Evolutionary conservation across 1,140 invertebrate species (phyloP).

Genomic region (Eupristina koningsbergeri): DNA sequence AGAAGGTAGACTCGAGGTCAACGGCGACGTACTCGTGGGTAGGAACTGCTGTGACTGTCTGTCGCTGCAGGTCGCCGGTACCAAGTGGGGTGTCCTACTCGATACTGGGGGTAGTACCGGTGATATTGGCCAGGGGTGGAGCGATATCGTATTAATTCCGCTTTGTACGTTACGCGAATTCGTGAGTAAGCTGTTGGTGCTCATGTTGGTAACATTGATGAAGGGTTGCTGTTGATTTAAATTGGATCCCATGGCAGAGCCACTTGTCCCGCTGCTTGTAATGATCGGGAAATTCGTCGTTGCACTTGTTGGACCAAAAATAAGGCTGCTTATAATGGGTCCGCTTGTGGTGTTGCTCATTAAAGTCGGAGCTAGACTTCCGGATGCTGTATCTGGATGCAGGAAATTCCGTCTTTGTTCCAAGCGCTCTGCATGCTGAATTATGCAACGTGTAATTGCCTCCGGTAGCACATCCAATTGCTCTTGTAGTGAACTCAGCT

Average conservation of each 20-base stretch:
- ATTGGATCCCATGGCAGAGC: slow-evolving; percentile 60
- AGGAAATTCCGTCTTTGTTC: slow-evolving; percentile 87
- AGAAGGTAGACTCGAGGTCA: slow-evolving; percentile 56
- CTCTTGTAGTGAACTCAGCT: slow-evolving; percentile 84
- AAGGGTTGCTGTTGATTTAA: slow-evolving; percentile 45
- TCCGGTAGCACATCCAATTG: slow-evolving; percentile 88
- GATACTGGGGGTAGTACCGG: slow-evolving; percentile 81
- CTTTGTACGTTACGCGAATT: slow-evolving; percentile 76
- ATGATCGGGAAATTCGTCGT: slow-evolving; percentile 36
- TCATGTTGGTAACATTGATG: slow-evolving; percentile 45
- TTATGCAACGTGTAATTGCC: slow-evolving; percentile 82
- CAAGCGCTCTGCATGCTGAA: slow-evolving; percentile 79
- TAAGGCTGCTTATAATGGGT: slow-evolving; percentile 59
- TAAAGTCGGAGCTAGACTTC: slow-evolving; percentile 66
- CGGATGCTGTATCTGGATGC: slow-evolving; percentile 86
- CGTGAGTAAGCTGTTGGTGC: slow-evolving; percentile 67
- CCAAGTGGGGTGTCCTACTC: slow-evolving; percentile 81
- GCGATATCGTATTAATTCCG: slow-evolving; percentile 69
- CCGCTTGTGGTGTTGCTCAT: slow-evolving; percentile 62
- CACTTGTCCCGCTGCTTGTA: slow-evolving; percentile 63
- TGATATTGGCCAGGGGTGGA: slow-evolving; percentile 82
- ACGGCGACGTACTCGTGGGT: slow-evolving; percentile 47
- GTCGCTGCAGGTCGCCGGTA: slow-evolving; percentile 77
- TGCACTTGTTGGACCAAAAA: slow-evolving; percentile 53
- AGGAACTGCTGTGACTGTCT: slow-evolving; percentile 64